A percentile compares a stretch with the other conserved stretches of the same genome.
These are phyloP conservation scores for Diaprepes abbreviatus DNA, from an alignment of 2,888 invertebrate species.

Conservation along the genomic window DNA sequence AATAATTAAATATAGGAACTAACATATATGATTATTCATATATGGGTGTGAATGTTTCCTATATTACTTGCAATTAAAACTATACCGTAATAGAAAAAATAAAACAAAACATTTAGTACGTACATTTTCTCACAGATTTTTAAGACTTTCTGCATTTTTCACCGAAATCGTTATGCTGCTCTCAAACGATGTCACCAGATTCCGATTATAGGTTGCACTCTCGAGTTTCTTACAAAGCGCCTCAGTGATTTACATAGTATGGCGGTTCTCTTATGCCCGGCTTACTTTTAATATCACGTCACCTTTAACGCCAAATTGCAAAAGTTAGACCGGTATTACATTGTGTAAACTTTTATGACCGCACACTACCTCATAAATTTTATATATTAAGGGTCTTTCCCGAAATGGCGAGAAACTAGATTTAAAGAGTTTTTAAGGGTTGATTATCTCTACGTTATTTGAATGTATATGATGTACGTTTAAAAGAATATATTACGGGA, in stretches of 20 bases:
- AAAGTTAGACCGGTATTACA: constrained; percentile 46
- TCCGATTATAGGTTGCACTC: constrained; percentile 32
- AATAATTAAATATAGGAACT: too few relatives aligned
- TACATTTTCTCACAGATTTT: too few relatives aligned
- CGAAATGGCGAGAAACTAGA: constrained; percentile 11
- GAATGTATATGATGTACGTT: too few relatives aligned
- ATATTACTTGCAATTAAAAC: too few relatives aligned
- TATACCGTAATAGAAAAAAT: too few relatives aligned
- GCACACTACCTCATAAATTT: constrained; percentile 42
- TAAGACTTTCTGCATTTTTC: too few relatives aligned
- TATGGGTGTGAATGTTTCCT: too few relatives aligned
- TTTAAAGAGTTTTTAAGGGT: background rate
- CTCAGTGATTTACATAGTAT: constrained; percentile 43
- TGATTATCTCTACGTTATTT: background rate
- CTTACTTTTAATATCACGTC: constrained; percentile 44
- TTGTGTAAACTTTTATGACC: constrained; percentile 48
- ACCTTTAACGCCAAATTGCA: constrained; percentile 46
- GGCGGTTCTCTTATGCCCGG: constrained; percentile 21
- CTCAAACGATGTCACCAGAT: constrained; percentile 29
- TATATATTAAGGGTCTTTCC: constrained; percentile 28
- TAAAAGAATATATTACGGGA: too few relatives aligned
- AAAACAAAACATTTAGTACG: too few relatives aligned
- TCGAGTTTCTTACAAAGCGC: constrained; percentile 18
- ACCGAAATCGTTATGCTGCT: background rate
- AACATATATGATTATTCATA: too few relatives aligned